A percentile compares a stretch with the other conserved stretches of the same genome.
These are phyloP conservation scores for Saguinus imperator DNA, from an alignment of 2,113 vertebrate genomes.

Conservation along the genomic window DNA sequence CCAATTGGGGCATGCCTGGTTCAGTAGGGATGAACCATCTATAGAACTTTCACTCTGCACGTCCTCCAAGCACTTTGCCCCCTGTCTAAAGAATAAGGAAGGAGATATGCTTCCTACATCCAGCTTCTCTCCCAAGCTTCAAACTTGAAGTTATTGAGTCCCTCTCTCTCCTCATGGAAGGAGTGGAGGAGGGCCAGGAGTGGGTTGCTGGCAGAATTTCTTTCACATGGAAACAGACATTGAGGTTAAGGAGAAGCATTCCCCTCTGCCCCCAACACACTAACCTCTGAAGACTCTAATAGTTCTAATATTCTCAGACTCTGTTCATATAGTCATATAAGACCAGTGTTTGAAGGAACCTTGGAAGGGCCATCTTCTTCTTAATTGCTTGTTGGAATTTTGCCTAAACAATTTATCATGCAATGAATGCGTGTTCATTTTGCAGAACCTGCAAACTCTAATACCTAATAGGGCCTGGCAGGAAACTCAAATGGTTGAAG, in stretches of 20 bases:
- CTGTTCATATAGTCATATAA: background rate
- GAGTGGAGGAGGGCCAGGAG: background rate
- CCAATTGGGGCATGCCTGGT: background rate
- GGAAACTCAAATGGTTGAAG: background rate
- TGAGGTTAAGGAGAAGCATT: background rate
- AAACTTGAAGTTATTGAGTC: background rate
- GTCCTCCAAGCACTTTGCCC: background rate
- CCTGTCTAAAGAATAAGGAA: background rate
- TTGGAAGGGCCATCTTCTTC: background rate
- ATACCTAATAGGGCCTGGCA: background rate
- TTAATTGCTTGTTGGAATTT: background rate
- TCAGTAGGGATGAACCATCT: background rate
- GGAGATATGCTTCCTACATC: background rate
- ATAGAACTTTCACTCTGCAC: rapidly evolving
- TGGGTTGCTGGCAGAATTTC: background rate
- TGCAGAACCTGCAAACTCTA: background rate
- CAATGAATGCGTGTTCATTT: background rate
- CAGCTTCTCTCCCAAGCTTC: background rate
- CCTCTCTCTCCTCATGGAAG: rapidly evolving
- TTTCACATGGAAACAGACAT: background rate
- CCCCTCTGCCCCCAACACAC: rapidly evolving
- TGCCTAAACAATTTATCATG: background rate
- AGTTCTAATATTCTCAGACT: background rate
- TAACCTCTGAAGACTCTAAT: background rate
- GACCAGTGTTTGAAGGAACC: background rate